phyloP scores from a whole-genome alignment of 2,888 invertebrate genomes.

The Papilio protenor region DNA sequence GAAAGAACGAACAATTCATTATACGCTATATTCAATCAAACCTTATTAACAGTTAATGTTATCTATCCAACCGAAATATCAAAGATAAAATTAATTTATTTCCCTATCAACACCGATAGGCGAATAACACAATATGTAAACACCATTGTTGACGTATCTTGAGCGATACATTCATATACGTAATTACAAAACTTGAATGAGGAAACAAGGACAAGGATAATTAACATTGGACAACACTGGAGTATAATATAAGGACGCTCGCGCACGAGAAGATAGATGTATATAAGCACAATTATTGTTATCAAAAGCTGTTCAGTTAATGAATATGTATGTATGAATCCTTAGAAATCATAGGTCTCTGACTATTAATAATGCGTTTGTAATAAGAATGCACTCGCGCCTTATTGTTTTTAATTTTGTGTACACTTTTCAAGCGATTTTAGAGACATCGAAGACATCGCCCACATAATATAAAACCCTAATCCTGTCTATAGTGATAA shows the following conservation, averaged over 20 bases:
- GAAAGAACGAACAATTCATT: background rate
- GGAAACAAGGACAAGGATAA: background rate
- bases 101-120: background rate
- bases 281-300: too few species aligned
- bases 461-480: too few species aligned
- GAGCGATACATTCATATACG: background rate
- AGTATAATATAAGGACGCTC: too few species aligned
- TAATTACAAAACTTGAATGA: background rate
- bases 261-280: too few species aligned
- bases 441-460: too few species aligned
- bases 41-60: background rate
- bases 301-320: too few species aligned
- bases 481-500: background rate
- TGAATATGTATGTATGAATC: too few species aligned
- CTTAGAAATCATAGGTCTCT: too few species aligned
- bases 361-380: too few species aligned
- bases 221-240: background rate
- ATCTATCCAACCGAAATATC: background rate
- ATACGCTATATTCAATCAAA: background rate
- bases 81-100: background rate
- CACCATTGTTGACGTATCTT: background rate
- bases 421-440: too few species aligned
- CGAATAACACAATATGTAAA: background rate
- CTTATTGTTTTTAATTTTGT: too few species aligned
- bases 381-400: too few species aligned